phyloP scores from a whole-genome alignment of 92 coral and sea anemone genomes.

The Ricordea florida region DNA sequence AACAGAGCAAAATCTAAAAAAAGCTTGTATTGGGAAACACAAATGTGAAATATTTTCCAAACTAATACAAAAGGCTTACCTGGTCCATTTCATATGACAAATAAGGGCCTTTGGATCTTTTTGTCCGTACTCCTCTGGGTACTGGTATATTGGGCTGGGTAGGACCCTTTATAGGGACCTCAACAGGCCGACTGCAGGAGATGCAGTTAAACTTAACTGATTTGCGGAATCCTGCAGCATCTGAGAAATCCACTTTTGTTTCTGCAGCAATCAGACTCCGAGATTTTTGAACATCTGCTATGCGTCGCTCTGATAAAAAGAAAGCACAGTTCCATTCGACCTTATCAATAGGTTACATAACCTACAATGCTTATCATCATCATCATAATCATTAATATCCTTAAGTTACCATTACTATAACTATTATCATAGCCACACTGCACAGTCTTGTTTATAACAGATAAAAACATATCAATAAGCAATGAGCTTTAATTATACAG shows the following conservation, averaged over 20 bases:
- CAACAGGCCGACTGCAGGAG: constrained; percentile 94
- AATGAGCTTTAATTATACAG: no score
- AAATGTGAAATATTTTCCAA: no score
- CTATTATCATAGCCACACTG: no score
- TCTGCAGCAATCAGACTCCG: constrained; percentile 88
- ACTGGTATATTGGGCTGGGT: constrained; percentile 73
- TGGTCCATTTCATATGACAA: constrained; percentile 90
- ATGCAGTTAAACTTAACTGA: constrained; percentile 89
- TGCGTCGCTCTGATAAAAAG: constrained; percentile 69
- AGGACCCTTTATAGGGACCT: constrained; percentile 59
- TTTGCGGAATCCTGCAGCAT: constrained; percentile 95
- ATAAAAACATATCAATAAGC: no score
- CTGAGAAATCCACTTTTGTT: constrained; percentile 85
- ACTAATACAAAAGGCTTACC: constrained; percentile 40
- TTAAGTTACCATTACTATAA: no score
- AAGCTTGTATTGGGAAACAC: no score
- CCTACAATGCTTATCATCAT: no score
- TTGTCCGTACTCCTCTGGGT: constrained; percentile 69
- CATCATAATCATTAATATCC: no score
- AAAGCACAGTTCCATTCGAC: no score
- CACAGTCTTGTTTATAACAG: no score
- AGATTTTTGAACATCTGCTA: constrained; percentile 94
- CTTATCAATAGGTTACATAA: no score
- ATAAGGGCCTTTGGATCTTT: constrained; percentile 86
- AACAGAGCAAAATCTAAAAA: no score